Conservation (phyloP, 1,140 invertebrate genomes). For the Pachyrhynchus sulphureomaculatus region DNA sequence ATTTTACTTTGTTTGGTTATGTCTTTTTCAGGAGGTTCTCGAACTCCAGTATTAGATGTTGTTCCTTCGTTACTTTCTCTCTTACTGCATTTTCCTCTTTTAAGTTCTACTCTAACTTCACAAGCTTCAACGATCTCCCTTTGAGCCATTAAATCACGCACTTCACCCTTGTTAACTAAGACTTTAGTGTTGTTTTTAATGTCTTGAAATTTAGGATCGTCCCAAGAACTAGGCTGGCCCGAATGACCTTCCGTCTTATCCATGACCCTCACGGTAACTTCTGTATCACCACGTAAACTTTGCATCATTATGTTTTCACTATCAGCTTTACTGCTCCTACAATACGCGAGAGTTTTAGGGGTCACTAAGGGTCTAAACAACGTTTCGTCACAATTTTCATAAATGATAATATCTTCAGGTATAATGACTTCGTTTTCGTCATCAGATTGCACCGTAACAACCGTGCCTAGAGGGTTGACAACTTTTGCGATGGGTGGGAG, state of each 20-base stretch:
- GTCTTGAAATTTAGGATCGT: conserved; percentile 17
- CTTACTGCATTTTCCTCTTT: neutral
- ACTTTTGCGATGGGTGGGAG: conserved; percentile 58
- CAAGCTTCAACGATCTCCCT: neutral
- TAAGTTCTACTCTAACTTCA: neutral
- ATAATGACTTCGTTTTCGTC: conserved; percentile 56
- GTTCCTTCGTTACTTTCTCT: neutral
- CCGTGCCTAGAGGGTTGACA: conserved; percentile 73
- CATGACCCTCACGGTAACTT: conserved; percentile 41
- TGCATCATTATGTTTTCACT: conserved; percentile 37
- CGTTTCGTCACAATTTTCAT: conserved; percentile 64
- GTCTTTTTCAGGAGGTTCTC: neutral
- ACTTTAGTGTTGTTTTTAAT: conserved; percentile 20
- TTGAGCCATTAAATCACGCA: conserved; percentile 13
- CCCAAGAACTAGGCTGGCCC: neutral
- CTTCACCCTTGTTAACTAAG: conserved; percentile 14
- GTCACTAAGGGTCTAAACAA: conserved; percentile 62
- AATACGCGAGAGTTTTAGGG: conserved; percentile 36
- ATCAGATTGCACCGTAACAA: conserved; percentile 61
- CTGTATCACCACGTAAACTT: conserved; percentile 37
- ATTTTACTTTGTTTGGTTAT: neutral
- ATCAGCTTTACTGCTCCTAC: conserved; percentile 29
- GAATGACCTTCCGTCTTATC: conserved; percentile 12
- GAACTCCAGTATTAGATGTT: neutral
- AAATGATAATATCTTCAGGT: conserved; percentile 54